These are phyloP conservation scores for Lycaena phlaeas DNA, from an alignment of 2,888 invertebrate species.

Conservation along the genomic window DNA sequence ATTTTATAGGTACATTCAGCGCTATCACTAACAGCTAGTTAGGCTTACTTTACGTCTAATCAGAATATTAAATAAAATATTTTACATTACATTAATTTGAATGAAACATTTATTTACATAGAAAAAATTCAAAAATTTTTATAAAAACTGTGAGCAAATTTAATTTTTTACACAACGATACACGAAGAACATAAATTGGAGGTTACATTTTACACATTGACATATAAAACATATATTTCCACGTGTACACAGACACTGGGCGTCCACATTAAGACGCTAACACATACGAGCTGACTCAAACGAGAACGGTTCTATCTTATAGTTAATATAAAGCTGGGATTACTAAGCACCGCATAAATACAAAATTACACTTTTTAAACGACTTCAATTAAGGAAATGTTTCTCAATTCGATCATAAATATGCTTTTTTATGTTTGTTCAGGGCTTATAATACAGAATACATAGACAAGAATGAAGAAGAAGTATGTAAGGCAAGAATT, in stretches of 20 bases:
- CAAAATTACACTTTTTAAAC: conserved; percentile 8
- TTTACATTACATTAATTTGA: too few relatives aligned
- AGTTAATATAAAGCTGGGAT: conserved; percentile 20
- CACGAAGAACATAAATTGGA: background rate
- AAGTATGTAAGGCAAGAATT: too few relatives aligned
- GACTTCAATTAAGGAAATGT: too few relatives aligned
- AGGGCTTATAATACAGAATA: too few relatives aligned
- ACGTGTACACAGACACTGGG: background rate
- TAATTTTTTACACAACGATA: background rate
- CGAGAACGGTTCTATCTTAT: conserved; percentile 33
- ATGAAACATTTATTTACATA: background rate
- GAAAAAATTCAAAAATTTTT: background rate
- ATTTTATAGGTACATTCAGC: background rate
- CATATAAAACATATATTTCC: conserved; percentile 1
- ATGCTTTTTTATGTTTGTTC: too few relatives aligned
- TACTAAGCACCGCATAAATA: conserved; percentile 12
- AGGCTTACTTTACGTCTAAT: background rate
- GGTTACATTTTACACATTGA: conserved; percentile 3
- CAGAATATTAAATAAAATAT: background rate
- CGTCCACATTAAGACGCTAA: conserved; percentile 30
- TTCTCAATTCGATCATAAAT: too few relatives aligned
- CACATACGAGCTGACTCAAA: conserved; percentile 50
- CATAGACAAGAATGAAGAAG: too few relatives aligned
- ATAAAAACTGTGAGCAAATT: background rate
- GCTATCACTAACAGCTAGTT: background rate